Evolutionary conservation across 2,888 invertebrate genomes (phyloP), one percentile per base, ranked within the genome.

Genomic region (Ferrisia virgata): DNA sequence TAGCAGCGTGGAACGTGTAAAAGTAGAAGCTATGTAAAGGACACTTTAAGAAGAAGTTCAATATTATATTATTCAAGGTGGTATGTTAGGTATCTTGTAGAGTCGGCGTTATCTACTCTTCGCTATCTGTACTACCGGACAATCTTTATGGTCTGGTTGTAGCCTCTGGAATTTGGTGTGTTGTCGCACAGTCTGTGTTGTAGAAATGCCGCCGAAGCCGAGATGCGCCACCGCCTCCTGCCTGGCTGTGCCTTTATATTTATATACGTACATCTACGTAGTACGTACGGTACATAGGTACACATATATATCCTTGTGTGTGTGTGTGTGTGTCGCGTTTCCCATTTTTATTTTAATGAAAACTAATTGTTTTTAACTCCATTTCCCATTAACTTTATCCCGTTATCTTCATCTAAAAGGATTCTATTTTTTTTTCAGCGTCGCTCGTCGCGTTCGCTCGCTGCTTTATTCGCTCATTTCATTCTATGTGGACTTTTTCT

Each of bases 81-180:
- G 83, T 72, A 83, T 83, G 83, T 83, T 83, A 83, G 83, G 83
- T 83, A 83, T 83, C 83, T 83, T 83, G 83, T 83, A 83, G 83
- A 83, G 72, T 83, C 76, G 83, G 83, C 83, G 83, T 83, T 83
- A 83, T 83, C 83, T 83, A 22, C 76, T 40, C 72, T 47, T 28
- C 13, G 83, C 83, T 83, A 83, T 83, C 83, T 83, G 83, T 83
- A 83, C 83, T 83, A 83, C 83, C 76, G 83, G 83, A 83, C 83
- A 83, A 83, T 83, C 83, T 83, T 83, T 83, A 83, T 83, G 83
- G 83, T 83, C 83, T 83, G 83, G 83, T 83, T 83, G 83, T 83
- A 72, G 83, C 83, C 83, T 83, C 83, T 83, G 83, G 83, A 83
- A 83, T 83, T 83, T 76, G 36, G 69, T 72, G 40, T 83, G 28